Evolutionary conservation across 2,888 invertebrate genomes (phyloP), one percentile per base, ranked within the genome.

Genomic region (Neoascia interrupta): DNA sequence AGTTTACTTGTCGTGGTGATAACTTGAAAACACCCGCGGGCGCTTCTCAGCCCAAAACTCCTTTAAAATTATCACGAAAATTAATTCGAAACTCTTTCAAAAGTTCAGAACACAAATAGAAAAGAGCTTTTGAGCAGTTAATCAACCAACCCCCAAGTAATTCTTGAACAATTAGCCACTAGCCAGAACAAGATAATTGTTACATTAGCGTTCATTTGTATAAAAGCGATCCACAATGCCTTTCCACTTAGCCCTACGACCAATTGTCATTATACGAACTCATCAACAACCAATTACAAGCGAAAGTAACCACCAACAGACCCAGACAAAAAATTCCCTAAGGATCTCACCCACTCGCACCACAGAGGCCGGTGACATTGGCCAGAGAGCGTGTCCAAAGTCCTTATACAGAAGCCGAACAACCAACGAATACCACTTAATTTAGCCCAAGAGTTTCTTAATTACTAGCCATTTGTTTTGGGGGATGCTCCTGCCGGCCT

Each of bases 251-350:
- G 23, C 31, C 28, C 47, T 36, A 45, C 36, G 41, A 31, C 41
- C 69, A 75, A 75, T 75, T 75, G 70, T 58, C 61, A 75, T 69
- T 70, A 75, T 75, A 41, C 63, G 31, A 69, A 75, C 63, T 70
- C 75, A 75, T 75, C 70, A 75, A 63, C 75, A 75, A 63, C 63
- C 56, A 75, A 69, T 75, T 75, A 75, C 31, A 69, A 51, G 15
- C 36, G n/a, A 60, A 56, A 63, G 61, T 19, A 66, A 37, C 53
- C 28, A 26, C 45, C 54, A 28, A 10, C 41, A 15, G 54, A 26
- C 6, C 1, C 43, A 43, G 23, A 8, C 28, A 37, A 16, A 13
- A 60, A 23, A 47, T 13, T 34, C 23, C n/a, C n/a, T n/a, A n/a
- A n/a, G n/a, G 56, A 36, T 28, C 45, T 43, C 28, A 11, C 21